Base-by-base conservation (phyloP, 2,797 vertebrate genomes). In the Sternotherus odoratus region DNA sequence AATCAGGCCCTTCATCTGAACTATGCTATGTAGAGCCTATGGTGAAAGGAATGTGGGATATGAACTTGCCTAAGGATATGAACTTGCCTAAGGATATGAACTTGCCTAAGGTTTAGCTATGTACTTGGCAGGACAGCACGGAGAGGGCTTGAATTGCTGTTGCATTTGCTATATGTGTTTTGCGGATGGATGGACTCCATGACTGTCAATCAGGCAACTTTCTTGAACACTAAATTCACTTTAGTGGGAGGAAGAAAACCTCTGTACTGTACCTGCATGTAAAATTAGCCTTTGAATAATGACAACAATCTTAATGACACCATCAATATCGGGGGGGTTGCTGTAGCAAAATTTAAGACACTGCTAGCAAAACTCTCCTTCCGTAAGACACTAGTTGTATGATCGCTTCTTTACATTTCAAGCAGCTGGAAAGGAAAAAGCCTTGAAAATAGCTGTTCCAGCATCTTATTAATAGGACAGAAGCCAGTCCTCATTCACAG, bases 271-370 rank as follows among this genome's bases (percentile, higher is more conserved):
- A 12, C 16, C n/a, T 96, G 33, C 85, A 53, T 49, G 17, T 77
- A 93, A 79, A 60, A 79, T 2, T 2, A 15, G 78, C 57, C 77
- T 82, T 53, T 50, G 75, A 50, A 85, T 92, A 82, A 13, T 79
- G 21, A 89, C 90, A 92, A 63, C 43, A 87, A 23, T 6, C 50
- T 54, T 75, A 63, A 57, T 86, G 83, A 54, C 79, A 26, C 26
- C 39, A 89, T 30, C 80, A 53, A 23, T 83, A 85, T 89, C 79
- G 2, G 0, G 43, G 9, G 30, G 84, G 91, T 69, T 57, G 90
- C 77, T 87, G 8, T 11, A 63, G 79, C 3, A 90, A 96, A 95
- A 82, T 89, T 53, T 69, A 94, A 90, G 82, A 26, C 16, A 28
- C 48, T 19, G 16, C 39, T 63, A 79, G 30, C 78, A 80, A 94